Evolutionary conservation across 2,888 invertebrate genomes (phyloP).

Genomic region (Torymus aiolomorphi): DNA sequence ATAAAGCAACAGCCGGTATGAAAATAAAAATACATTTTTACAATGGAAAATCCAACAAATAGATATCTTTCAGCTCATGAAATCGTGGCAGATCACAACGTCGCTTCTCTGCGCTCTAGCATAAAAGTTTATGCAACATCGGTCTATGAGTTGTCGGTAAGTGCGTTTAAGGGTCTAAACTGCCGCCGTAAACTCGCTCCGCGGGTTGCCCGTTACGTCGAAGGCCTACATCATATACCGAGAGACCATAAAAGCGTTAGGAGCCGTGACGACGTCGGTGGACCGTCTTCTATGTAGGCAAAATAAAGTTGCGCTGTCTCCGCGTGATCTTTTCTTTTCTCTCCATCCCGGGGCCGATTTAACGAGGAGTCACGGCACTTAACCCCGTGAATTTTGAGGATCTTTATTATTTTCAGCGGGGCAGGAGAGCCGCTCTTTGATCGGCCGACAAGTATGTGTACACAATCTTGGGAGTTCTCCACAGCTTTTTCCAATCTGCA

Average conservation of each 20-base stretch:
- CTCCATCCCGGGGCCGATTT: not conserved
- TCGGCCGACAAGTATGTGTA: not conserved
- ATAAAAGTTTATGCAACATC: constrained; percentile 58
- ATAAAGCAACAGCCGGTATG: no score
- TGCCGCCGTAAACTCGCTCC: constrained; percentile 42
- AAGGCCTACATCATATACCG: constrained; percentile 56
- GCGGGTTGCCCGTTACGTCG: constrained; percentile 33
- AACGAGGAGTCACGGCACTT: constrained; percentile 57
- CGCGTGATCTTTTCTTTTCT: not conserved
- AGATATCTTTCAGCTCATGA: no score
- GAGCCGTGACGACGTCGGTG: constrained; percentile 60
- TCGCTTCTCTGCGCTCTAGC: not conserved
- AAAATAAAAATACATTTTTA: no score
- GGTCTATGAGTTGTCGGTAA: constrained; percentile 57
- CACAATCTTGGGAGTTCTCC: not conserved
- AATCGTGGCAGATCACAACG: no score
- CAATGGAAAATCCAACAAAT: no score
- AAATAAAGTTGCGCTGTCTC: constrained; percentile 62
- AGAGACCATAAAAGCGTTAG: constrained; percentile 66
- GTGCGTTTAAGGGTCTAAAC: constrained; percentile 61
- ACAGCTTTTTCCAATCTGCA: not conserved
- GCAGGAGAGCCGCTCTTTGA: constrained; percentile 2
- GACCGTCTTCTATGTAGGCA: constrained; percentile 62
- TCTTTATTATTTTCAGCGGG: constrained; percentile 19
- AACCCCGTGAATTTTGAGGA: constrained; percentile 49